These are phyloP conservation scores for Automeris io DNA, from an alignment of 2,888 invertebrate genomes.

Conservation along the genomic window DNA sequence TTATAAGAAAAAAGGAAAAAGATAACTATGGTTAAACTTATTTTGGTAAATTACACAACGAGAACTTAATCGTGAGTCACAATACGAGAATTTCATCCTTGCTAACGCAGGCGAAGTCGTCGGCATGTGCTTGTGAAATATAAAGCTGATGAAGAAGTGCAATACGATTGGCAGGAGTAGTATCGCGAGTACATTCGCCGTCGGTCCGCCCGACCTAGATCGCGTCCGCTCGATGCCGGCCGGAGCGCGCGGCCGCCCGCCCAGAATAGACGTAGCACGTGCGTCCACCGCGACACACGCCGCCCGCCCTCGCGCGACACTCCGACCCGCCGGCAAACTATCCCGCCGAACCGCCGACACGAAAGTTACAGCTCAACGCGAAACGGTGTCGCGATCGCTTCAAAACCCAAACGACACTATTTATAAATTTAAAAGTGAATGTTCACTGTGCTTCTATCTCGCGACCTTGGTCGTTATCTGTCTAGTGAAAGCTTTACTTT, in stretches of 20 bases:
- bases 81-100: too few species aligned
- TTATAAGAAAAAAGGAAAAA: too few species aligned
- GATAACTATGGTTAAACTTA: too few species aligned
- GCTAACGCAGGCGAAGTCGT: too few species aligned
- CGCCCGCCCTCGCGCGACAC: slow-evolving; percentile 22
- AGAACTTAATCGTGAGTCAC: too few species aligned
- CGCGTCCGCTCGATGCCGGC: slow-evolving; percentile 63
- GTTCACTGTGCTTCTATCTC: slow-evolving; percentile 43
- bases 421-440: slow-evolving; percentile 43
- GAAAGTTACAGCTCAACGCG: slow-evolving; percentile 32
- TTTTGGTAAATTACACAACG: too few species aligned
- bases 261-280: slow-evolving; percentile 76
- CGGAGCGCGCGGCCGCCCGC: slow-evolving; percentile 43
- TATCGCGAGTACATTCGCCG: slow-evolving; percentile 6
- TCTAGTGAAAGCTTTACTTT: slow-evolving; percentile 38
- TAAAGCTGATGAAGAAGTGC: neutral
- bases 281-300: slow-evolving; percentile 65
- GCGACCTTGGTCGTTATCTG: slow-evolving; percentile 60
- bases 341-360: too few species aligned
- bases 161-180: slow-evolving; percentile 3
- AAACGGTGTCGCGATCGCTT: slow-evolving; percentile 17
- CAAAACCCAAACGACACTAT: slow-evolving; percentile 28
- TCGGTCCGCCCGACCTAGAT: slow-evolving; percentile 57
- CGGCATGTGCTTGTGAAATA: too few species aligned
- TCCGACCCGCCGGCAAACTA: slow-evolving; percentile 20